Base-by-base conservation (phyloP, 1,140 invertebrate species). In the Campoletis sonorensis region DNA sequence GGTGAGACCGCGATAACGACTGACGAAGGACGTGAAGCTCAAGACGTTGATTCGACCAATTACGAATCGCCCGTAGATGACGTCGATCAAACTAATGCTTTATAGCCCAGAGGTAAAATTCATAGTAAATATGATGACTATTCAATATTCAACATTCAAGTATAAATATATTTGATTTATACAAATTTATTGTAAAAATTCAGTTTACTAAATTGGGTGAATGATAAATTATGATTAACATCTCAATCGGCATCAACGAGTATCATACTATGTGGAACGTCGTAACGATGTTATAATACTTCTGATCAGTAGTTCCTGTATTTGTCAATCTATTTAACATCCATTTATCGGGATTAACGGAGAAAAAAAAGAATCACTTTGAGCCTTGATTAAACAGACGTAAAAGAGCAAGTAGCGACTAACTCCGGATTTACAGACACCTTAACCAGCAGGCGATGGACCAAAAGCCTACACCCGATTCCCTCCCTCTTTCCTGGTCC, bases 1-100 rank as follows among this genome's bases (percentile, higher is more conserved):
- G 82, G 87, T 58, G 87, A 86, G 30, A 88, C 88, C 64, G 89
- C 85, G 75, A 79, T 86, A 37, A 88, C 89, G 79, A 84, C 89
- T 26, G 86, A 90, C 68, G 77, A 90, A 23, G 90, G 89, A 80
- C 88, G 82, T 58, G 84, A 84, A 16, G 81, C 21, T 10, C 45
- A 16, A 13, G 85, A 88, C 21, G 80, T 72, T 27, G 84, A 88
- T 78, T 88, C 88, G 71, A n/a, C 84, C 7, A 86, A 87, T 77
- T 89, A 88, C 18, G 80, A 88, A 61, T 75, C 81, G 72, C 70
- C 82, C 10, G 61, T 64, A 37, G 71, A 26, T 13, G 71, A 83
- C 33, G 68, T 84, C 26, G 73, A 84, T 64, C 3, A 70, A 70
- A 30, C 58, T n/a, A 72, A 86, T 23, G 26, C 4, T 13, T 15